Percentiles rank a stretch among this genome's conserved stretches.
Conservation (phyloP, 2,113 vertebrate genomes). For the Zosterops borbonicus region DNA sequence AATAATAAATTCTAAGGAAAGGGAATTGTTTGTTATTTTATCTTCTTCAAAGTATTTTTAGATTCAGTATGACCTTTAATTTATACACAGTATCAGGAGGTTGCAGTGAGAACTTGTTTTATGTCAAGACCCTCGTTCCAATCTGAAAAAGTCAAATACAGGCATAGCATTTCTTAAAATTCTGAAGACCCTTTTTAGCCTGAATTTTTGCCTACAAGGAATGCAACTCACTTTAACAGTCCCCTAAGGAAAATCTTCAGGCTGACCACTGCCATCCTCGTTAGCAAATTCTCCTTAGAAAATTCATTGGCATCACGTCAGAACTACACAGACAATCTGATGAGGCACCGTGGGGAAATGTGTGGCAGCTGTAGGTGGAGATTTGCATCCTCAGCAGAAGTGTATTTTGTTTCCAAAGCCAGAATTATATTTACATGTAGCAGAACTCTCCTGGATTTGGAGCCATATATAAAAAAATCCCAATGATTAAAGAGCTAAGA, state of each 20-base stretch:
- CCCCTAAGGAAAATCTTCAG: neutral
- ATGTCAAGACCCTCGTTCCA: neutral
- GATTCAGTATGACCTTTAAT: neutral
- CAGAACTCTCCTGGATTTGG: neutral
- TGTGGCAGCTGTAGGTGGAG: neutral
- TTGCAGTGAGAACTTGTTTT: neutral
- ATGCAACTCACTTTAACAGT: neutral
- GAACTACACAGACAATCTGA: neutral
- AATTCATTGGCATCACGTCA: neutral
- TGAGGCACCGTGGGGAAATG: neutral
- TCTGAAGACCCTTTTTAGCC: neutral
- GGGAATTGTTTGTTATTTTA: neutral
- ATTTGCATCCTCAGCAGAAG: neutral
- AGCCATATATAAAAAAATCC: neutral
- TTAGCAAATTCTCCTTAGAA: neutral
- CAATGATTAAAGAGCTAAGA: neutral
- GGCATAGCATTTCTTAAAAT: neutral
- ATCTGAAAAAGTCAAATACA: neutral
- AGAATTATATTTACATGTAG: neutral
- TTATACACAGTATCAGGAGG: neutral
- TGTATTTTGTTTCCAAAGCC: neutral
- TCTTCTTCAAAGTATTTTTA: neutral
- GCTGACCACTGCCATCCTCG: neutral
- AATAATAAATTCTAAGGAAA: neutral
- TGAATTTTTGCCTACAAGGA: neutral